Evolutionary conservation across 2,797 vertebrate genomes (phyloP).

Genomic region (Bovichtus variegatus): DNA sequence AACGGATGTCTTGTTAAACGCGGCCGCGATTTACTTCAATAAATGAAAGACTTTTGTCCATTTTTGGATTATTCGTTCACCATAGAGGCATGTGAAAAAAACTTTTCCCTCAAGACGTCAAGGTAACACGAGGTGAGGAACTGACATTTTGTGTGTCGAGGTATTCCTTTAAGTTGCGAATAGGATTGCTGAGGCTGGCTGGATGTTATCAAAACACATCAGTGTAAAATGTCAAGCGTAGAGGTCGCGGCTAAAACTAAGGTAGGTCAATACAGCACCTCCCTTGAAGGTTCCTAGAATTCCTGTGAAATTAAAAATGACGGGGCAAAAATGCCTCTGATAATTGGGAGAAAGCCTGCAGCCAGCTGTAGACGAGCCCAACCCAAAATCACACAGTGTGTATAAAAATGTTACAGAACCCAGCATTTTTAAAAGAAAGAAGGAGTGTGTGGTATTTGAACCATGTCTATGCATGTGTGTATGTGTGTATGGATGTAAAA

Average conservation of each 20-base stretch:
- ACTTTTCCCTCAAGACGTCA: no score
- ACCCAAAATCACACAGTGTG: background rate
- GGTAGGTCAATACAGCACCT: background rate
- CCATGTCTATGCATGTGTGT: background rate
- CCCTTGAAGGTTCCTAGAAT: slow-evolving; percentile 34
- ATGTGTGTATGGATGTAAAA: background rate
- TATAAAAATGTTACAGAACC: background rate
- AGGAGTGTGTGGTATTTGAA: slow-evolving; percentile 4
- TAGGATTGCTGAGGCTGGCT: background rate
- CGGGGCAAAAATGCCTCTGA: slow-evolving; percentile 32
- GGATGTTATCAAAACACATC: background rate
- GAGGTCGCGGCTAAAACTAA: slow-evolving; percentile 8
- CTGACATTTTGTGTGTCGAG: no score
- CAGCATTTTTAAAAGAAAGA: background rate
- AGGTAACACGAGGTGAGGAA: no score
- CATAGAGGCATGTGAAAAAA: no score
- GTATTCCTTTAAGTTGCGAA: background rate
- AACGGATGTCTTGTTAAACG: no score
- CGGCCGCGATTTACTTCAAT: no score
- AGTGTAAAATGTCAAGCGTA: background rate
- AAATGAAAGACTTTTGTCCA: no score
- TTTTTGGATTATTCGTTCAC: no score
- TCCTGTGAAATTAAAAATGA: slow-evolving; percentile 51
- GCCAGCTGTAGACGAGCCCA: background rate
- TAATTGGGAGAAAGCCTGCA: slow-evolving; percentile 33